phyloP scores from a whole-genome alignment of 1,140 invertebrate species.

The Apocrypta bakeri region DNA sequence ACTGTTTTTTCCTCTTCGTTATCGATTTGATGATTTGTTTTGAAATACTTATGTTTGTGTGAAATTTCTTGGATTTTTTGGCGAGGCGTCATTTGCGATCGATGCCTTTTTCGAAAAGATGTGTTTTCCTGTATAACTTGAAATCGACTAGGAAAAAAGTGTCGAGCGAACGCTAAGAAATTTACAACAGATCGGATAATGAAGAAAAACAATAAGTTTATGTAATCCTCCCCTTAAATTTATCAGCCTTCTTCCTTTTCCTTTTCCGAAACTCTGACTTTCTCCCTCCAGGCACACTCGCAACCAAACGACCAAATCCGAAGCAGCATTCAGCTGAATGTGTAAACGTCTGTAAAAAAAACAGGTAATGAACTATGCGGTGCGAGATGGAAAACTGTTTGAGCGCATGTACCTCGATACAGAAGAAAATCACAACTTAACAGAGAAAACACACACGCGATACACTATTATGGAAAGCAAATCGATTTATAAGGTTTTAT shows the following conservation, averaged over 20 bases:
- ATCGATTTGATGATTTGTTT: not conserved
- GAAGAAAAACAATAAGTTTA: not conserved
- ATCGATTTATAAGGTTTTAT: slow-evolving; percentile 71
- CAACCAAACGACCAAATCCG: not conserved
- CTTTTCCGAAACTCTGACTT: slow-evolving; percentile 45
- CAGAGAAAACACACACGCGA: slow-evolving; percentile 54
- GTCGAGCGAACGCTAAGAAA: slow-evolving; percentile 45
- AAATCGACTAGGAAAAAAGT: slow-evolving; percentile 38
- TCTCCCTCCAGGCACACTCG: slow-evolving; percentile 46
- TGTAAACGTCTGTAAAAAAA: slow-evolving; percentile 38
- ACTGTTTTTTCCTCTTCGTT: not conserved
- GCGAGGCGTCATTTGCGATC: slow-evolving; percentile 25
- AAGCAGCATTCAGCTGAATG: slow-evolving; percentile 18
- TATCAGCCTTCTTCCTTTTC: slow-evolving; percentile 46
- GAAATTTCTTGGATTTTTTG: slow-evolving; percentile 27
- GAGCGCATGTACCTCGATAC: slow-evolving; percentile 41
- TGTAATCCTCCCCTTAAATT: slow-evolving; percentile 16
- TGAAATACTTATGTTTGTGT: slow-evolving; percentile 2
- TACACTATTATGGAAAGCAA: slow-evolving; percentile 63
- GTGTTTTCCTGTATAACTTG: slow-evolving; percentile 28
- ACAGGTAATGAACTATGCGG: slow-evolving; percentile 18
- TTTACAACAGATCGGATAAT: slow-evolving; percentile 5
- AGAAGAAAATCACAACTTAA: slow-evolving; percentile 50
- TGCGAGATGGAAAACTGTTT: slow-evolving; percentile 39
- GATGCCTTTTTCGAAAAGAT: slow-evolving; percentile 36